These are phyloP conservation scores for Microtus ochrogaster DNA, from an alignment of 2,113 vertebrate genomes.

Conservation along the genomic window DNA sequence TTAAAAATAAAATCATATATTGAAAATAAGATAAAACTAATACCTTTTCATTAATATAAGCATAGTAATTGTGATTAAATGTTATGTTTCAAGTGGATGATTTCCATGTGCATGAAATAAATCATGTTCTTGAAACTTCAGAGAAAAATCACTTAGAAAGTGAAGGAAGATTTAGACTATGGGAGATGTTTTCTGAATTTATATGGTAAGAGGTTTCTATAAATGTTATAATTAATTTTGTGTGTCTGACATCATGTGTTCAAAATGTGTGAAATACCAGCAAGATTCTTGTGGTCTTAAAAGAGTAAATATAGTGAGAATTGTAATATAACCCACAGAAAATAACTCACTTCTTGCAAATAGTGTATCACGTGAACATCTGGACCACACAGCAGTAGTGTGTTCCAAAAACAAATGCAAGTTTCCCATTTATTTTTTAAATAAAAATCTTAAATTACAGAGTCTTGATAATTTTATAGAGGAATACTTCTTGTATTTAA, in stretches of 20 bases:
- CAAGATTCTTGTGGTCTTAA: constrained; percentile 39
- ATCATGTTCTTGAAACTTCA: constrained; percentile 16
- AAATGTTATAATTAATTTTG: constrained; percentile 53
- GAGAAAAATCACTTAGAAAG: constrained; percentile 7
- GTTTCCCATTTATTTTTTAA: constrained; percentile 52
- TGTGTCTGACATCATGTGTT: constrained; percentile 4
- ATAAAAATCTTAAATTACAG: neutral
- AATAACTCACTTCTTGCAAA: constrained; percentile 63
- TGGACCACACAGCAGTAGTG: constrained; percentile 19
- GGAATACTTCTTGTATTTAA: neutral
- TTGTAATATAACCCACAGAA: constrained; percentile 44
- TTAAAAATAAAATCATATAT: neutral
- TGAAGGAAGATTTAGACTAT: neutral
- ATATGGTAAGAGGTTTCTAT: constrained; percentile 11
- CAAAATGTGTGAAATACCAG: constrained; percentile 59
- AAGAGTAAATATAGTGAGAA: constrained; percentile 54
- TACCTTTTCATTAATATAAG: neutral
- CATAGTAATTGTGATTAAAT: neutral
- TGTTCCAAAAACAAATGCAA: constrained; percentile 53
- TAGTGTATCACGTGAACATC: constrained; percentile 47
- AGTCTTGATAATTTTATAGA: constrained; percentile 19
- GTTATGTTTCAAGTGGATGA: neutral
- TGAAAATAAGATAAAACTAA: constrained; percentile 5
- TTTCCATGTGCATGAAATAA: constrained; percentile 31
- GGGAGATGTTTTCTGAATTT: neutral